These are phyloP conservation scores for Poecilia velifera DNA, from an alignment of 2,797 vertebrate genomes.

Conservation along the genomic window DNA sequence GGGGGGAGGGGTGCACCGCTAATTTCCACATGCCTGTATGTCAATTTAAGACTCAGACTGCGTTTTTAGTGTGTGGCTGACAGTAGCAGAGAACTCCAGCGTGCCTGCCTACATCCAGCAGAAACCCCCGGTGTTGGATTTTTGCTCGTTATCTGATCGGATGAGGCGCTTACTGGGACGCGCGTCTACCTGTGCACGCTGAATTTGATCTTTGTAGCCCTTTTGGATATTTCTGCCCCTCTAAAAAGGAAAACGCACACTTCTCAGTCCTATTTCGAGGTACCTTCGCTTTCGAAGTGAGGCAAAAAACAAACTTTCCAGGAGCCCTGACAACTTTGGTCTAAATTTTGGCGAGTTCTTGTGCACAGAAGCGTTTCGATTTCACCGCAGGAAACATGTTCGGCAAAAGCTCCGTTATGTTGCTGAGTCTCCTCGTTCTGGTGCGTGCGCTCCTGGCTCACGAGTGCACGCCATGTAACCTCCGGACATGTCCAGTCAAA, in stretches of 20 bases:
- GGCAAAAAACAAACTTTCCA: slow-evolving; percentile 23
- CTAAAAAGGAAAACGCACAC: slow-evolving; percentile 26
- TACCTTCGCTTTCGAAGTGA: slow-evolving; percentile 21
- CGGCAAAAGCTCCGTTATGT: slow-evolving; percentile 53
- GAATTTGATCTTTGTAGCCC: slow-evolving; percentile 11
- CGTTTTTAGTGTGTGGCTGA: slow-evolving; percentile 59
- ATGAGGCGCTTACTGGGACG: slow-evolving; percentile 32
- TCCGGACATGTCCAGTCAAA: slow-evolving; percentile 72
- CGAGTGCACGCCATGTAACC: slow-evolving; percentile 78
- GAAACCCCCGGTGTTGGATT: slow-evolving; percentile 29
- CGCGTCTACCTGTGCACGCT: slow-evolving; percentile 39
- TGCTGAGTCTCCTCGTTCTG: slow-evolving; percentile 67
- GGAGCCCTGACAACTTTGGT: slow-evolving; percentile 55
- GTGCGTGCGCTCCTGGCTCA: slow-evolving; percentile 66
- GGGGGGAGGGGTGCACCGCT: slow-evolving; percentile 70
- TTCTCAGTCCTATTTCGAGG: slow-evolving; percentile 39
- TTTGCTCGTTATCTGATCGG: slow-evolving; percentile 9
- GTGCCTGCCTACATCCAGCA: slow-evolving; percentile 12
- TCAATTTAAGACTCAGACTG: slow-evolving; percentile 77
- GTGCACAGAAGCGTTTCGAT: slow-evolving; percentile 38
- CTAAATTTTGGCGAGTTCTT: slow-evolving; percentile 26
- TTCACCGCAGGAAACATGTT: slow-evolving; percentile 62
- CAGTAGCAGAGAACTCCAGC: slow-evolving; percentile 34
- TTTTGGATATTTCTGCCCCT: slow-evolving; percentile 44
- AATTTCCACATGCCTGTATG: slow-evolving; percentile 77